Conservation (phyloP, 35 echinoderm and acorn worm species). For the Eucidaris tribuloides region DNA sequence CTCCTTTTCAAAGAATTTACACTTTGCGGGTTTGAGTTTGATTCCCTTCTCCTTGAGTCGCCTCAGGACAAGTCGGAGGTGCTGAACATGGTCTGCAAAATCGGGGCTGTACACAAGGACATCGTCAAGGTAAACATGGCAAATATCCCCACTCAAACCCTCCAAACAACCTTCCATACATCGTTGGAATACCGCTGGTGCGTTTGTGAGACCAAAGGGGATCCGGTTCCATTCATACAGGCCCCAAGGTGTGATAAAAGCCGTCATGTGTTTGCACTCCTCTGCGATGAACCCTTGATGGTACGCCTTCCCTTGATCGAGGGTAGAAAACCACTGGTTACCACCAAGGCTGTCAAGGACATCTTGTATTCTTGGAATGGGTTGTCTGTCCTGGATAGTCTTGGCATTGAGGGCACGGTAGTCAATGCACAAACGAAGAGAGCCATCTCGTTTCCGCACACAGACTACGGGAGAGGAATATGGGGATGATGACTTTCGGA, state of each 20-base stretch:
- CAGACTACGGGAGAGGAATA: slow-evolving; percentile 53
- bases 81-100: slow-evolving; percentile 23
- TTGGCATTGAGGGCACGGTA: slow-evolving; percentile 35
- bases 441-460: slow-evolving; percentile 29
- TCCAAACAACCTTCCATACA: slow-evolving; percentile 22
- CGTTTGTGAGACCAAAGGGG: slow-evolving; percentile 41
- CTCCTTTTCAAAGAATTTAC: background rate
- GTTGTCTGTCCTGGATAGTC: slow-evolving; percentile 49
- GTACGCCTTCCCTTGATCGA: background rate
- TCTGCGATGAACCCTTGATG: slow-evolving; percentile 1
- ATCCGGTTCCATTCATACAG: slow-evolving; percentile 31
- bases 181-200: slow-evolving; percentile 22
- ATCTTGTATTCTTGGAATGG: slow-evolving; percentile 49
- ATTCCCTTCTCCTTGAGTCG: background rate
- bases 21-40: background rate
- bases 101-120: slow-evolving; percentile 12
- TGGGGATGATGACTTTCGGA: slow-evolving; percentile 11
- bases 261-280: background rate
- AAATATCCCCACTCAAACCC: slow-evolving; percentile 9
- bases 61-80: slow-evolving; percentile 14
- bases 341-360: slow-evolving; percentile 31
- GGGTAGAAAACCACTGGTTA: background rate
- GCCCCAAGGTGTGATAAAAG: background rate
- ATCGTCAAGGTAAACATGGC: slow-evolving; percentile 40
- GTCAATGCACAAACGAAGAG: slow-evolving; percentile 42